Evolutionary conservation across 2,797 vertebrate species (phyloP), one percentile per base, ranked within the genome.

Genomic region (Rhinophrynus dorsalis): DNA sequence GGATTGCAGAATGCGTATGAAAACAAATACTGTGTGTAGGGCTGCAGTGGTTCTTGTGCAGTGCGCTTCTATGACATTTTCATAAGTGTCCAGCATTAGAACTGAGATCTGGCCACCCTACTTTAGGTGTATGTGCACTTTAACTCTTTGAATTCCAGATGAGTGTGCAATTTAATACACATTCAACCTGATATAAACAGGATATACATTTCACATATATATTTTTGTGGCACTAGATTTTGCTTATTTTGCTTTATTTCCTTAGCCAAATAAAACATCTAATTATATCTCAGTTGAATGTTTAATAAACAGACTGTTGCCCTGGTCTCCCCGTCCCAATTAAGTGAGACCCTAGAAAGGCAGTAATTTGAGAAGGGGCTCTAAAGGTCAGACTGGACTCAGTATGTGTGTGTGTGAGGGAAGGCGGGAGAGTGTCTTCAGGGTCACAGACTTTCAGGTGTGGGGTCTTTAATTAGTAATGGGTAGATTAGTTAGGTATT

Each of bases 331-430:
- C 57, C 71, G 65, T 42, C 73, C 73, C 74, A 71, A 76, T 62
- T 79, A 79, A 74, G 70, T 33, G 50, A 74, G 50, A 68, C 68
- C 75, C 74, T 44, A 10, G 62, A 77, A 75, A 40, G 59, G 62
- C 66, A 75, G 75, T 62, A 79, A 74, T 50, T 9, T 62, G 75
- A 79, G 70, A 77, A 17, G 63, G 32, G 47, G 62, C 33, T 37
- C 10, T 50, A 71, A 77, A 77, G 74, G 75, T 74, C 77, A 77
- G 20, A 6, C 13, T 15, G 9, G 55, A 35, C 21, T 4, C 21
- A 15, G 30, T 38, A 12, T n/a, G 37, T 45, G 15, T n/a, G 8
- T 57, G 32, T n/a, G 37, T 55, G 15, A 7, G 5, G 26, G 2
- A 44, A 37, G 27, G 9, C 12, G 6, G 32, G 18, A 23, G 44